Evolutionary conservation across 2,113 vertebrate species (phyloP), one percentile per base, ranked within the genome.

Genomic region (Ciconia maguari): DNA sequence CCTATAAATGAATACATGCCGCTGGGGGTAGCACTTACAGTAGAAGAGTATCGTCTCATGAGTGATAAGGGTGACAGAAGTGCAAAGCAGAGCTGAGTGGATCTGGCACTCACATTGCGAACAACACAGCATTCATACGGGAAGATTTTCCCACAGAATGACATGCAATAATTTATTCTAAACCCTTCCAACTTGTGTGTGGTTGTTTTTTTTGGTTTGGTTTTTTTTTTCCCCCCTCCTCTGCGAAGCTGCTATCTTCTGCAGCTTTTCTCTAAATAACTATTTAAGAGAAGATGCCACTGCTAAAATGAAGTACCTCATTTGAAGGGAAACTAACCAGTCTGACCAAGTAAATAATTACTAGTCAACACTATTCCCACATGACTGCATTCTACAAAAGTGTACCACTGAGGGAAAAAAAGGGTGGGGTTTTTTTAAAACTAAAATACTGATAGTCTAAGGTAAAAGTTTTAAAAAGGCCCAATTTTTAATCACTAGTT

Each of bases 91-190:
- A 95, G 78, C 81, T 96, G 91, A 97, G 83, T 83, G 88, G 95
- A 97, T 96, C 94, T 98, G 96, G 97, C 97, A 97, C 65, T 97
- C 95, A 51, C 70, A 15, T 88, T 96, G 89, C 0, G 54, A 97
- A 26, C 94, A 96, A 65, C 75, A n/a, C 75, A 84, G 70, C 62
- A 24, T 64, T 93, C 66, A 34, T 95, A 90, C 38, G 7, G 88
- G 87, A 85, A 83, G 79, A 94, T 64, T 89, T 83, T 96, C 97
- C 87, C 91, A 76, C 77, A 96, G 72, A 95, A 93, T 96, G 89
- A 90, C 83, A 88, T 85, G 72, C 76, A 95, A 95, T 96, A 92
- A 89, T 94, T 96, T 96, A 97, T 96, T 95, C 75, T 92, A 96
- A 97, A 89, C 93, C 94, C 55, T 92, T 96, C 88, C 83, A 95